phyloP scores from a whole-genome alignment of 1,140 invertebrate species.

The Heliconius melpomene region DNA sequence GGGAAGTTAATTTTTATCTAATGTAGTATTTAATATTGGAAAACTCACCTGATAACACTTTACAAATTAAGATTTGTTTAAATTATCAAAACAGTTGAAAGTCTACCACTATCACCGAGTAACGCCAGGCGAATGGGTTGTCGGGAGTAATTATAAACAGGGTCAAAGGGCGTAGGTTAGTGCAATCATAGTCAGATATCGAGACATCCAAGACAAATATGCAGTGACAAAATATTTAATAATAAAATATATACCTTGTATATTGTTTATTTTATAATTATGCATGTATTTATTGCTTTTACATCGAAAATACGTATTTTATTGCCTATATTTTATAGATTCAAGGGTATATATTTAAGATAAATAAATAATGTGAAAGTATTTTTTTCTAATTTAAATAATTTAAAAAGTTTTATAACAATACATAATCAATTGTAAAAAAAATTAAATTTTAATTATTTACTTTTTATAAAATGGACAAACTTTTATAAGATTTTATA shows the following conservation, averaged over 20 bases:
- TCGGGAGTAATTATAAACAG: slow-evolving; percentile 61
- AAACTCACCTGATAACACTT: background rate
- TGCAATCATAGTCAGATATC: slow-evolving; percentile 75
- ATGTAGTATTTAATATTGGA: background rate
- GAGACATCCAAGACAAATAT: slow-evolving; percentile 66
- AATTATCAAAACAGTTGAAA: background rate
- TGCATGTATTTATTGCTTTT: background rate
- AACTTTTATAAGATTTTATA: too few relatives aligned
- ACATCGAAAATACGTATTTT: background rate
- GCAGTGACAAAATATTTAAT: slow-evolving; percentile 58
- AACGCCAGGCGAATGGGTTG: slow-evolving; percentile 48
- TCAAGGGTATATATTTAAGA: too few relatives aligned
- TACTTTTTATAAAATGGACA: too few relatives aligned
- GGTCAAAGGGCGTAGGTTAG: slow-evolving; percentile 65
- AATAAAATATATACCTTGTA: slow-evolving; percentile 22
- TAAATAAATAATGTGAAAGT: too few relatives aligned
- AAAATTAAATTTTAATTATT: too few relatives aligned
- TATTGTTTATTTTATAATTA: slow-evolving; percentile 24
- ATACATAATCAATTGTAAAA: too few relatives aligned
- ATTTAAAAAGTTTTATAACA: too few relatives aligned
- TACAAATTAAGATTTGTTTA: background rate
- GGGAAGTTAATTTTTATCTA: background rate
- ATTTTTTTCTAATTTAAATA: too few relatives aligned
- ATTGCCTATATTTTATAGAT: background rate
- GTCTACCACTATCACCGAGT: slow-evolving; percentile 16